phyloP scores from a whole-genome alignment of 2,113 vertebrate species.

The Ancistrus triradiatus region DNA sequence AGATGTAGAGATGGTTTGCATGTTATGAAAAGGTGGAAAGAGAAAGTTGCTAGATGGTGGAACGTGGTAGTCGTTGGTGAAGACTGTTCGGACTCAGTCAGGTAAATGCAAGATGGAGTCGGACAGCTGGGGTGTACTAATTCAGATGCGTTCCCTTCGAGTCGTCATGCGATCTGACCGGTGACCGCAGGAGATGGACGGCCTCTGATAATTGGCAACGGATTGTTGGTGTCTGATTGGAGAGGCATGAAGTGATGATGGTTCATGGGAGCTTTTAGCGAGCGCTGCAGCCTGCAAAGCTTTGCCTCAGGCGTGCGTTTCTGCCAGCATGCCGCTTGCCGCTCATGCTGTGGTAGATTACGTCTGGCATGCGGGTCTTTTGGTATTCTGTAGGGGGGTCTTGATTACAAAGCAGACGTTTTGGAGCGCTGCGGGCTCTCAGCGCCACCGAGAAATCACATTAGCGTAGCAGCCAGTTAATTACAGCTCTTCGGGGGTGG shows the following conservation, averaged over 20 bases:
- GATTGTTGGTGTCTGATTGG: neutral
- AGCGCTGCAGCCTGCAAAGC: neutral
- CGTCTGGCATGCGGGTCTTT: neutral
- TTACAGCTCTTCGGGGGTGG: constrained; percentile 31
- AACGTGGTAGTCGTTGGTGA: constrained; percentile 17
- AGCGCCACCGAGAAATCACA: constrained; percentile 31
- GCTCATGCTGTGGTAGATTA: constrained; percentile 8
- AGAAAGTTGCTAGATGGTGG: constrained; percentile 40
- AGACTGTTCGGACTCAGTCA: constrained; percentile 4
- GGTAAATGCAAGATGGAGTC: constrained; percentile 5
- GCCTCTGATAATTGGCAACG: constrained; percentile 19
- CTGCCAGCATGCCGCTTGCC: constrained; percentile 4
- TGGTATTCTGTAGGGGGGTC: constrained; percentile 6
- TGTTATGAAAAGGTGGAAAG: constrained; percentile 45
- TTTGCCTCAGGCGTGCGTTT: constrained; percentile 8
- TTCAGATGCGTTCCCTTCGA: neutral
- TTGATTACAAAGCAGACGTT: constrained; percentile 23
- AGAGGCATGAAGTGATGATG: neutral
- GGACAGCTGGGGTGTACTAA: constrained; percentile 12
- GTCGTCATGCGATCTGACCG: neutral
- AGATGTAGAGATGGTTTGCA: constrained; percentile 28
- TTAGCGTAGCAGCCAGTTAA: constrained; percentile 39
- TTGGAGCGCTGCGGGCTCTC: constrained; percentile 6
- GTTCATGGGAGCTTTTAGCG: neutral
- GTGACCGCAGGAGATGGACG: constrained; percentile 3